Percentiles rank a stretch among this genome's conserved stretches.
phyloP scores from a whole-genome alignment of 2,888 invertebrate genomes.

The Drosophila nr. medialis region DNA sequence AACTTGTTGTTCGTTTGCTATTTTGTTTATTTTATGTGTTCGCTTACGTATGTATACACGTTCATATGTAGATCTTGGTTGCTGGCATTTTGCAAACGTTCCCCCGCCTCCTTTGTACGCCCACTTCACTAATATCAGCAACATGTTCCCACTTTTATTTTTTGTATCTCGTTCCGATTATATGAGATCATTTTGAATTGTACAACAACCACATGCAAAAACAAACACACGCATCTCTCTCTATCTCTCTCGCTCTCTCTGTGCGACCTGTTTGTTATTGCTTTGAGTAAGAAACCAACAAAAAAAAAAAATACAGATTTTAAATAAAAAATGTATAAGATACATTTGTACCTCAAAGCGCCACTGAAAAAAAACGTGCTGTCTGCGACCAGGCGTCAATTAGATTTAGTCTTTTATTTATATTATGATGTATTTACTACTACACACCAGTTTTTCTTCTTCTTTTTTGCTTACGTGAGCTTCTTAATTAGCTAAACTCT shows the following conservation, averaged over 20 bases:
- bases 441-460: conserved; percentile 9
- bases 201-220: conserved; percentile 55
- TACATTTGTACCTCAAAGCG: conserved; percentile 43
- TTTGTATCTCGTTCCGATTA: conserved; percentile 62
- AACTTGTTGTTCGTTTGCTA: conserved; percentile 65
- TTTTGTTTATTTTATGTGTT: conserved; percentile 79
- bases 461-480: conserved; percentile 66
- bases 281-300: neutral
- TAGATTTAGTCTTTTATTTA: conserved; percentile 70
- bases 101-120: conserved; percentile 41
- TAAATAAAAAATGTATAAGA: conserved; percentile 27
- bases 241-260: conserved; percentile 8
- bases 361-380: conserved; percentile 66
- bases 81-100: conserved; percentile 53
- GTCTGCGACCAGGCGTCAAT: conserved; percentile 64
- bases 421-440: conserved; percentile 25
- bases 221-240: conserved; percentile 53
- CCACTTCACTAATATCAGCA: conserved; percentile 57
- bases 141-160: conserved; percentile 59
- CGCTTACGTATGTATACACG: conserved; percentile 40
- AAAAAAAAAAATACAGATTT: conserved; percentile 3
- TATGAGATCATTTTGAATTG: conserved; percentile 78
- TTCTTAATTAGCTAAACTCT: conserved; percentile 52
- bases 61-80: conserved; percentile 41
- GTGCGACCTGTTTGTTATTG: conserved; percentile 28